Evolutionary conservation across 2,113 vertebrate species (phyloP), one percentile per base, ranked within the genome.

Genomic region (Rattus rattus): DNA sequence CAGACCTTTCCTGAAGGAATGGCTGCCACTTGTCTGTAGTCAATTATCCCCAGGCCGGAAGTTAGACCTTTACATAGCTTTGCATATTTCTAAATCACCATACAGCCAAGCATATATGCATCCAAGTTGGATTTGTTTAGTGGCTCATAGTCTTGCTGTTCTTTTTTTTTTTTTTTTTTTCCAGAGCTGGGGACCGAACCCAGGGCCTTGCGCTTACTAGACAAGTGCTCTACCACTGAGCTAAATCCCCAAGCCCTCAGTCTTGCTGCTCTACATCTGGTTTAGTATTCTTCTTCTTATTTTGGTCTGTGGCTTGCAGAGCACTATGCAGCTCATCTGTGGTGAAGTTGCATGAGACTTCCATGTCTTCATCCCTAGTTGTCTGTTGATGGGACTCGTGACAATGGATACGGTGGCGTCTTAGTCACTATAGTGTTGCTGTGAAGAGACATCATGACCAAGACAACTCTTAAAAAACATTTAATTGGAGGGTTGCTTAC

Each of bases 81-180:
- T 43, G 39, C 2, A 30, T 49, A 39, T 91, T 96, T 92, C 70
- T 89, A 87, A 89, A 52, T 75, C 43, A 86, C 88, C 9, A 7
- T 43, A 10, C 4, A 86, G 19, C 22, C 52, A 70, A 65, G 43
- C 4, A 93, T 67, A 33, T 86, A 47, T 47, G 33, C 54, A 8
- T 91, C 49, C 92, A 49, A 36, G 22, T 47, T 77, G 11, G 43
- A 52, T 88, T 96, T 97, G 70, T 69, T 36, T 56, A 83, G 1
- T 69, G 39, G 59, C 43, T 10, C 56, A 36, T 5, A 24, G 33
- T 30, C 43, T 91, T 92, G 59, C 28, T 86, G 30, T 20, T 24
- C 43, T 33, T 43, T 43, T 3, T 43, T 43, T 43, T 43, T 3
- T 43, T 43, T 43, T 43, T 43, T 43, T 43, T 43, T 43, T 43